phyloP scores from a whole-genome alignment of 2,888 invertebrate species.

The Eupithecia subumbrata region DNA sequence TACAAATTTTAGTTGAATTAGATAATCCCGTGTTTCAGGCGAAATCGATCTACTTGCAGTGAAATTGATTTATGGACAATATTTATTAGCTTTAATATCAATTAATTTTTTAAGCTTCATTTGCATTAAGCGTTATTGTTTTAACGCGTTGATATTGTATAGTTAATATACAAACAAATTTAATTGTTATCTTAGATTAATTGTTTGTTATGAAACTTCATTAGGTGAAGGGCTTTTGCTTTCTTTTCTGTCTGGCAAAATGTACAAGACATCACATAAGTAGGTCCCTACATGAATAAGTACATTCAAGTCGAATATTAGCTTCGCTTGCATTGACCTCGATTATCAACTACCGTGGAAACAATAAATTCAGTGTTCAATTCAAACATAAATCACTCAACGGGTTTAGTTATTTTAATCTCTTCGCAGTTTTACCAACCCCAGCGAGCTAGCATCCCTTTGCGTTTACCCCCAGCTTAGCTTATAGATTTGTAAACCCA shows the following conservation, averaged over 20 bases:
- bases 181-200: not conserved
- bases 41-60: not conserved
- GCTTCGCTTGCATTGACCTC: not conserved
- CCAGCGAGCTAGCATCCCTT: not conserved
- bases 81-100: not conserved
- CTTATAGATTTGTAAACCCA: not conserved
- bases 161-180: not conserved
- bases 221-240: not conserved
- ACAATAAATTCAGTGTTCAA: slow-evolving; percentile 1
- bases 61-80: not conserved
- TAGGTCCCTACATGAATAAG: not conserved
- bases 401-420: not conserved
- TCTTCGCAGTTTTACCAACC: not conserved
- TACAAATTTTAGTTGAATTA: too few relatives aligned
- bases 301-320: not conserved
- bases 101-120: not conserved
- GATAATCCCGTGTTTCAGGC: too few relatives aligned
- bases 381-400: not conserved
- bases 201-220: not conserved
- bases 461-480: too few relatives aligned
- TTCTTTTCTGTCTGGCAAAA: not conserved
- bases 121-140: not conserved
- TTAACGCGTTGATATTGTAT: not conserved
- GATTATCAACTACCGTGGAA: not conserved
- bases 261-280: too few relatives aligned